These are phyloP conservation scores for Netelia melanura DNA, from an alignment of 2,888 invertebrate species.

Conservation along the genomic window DNA sequence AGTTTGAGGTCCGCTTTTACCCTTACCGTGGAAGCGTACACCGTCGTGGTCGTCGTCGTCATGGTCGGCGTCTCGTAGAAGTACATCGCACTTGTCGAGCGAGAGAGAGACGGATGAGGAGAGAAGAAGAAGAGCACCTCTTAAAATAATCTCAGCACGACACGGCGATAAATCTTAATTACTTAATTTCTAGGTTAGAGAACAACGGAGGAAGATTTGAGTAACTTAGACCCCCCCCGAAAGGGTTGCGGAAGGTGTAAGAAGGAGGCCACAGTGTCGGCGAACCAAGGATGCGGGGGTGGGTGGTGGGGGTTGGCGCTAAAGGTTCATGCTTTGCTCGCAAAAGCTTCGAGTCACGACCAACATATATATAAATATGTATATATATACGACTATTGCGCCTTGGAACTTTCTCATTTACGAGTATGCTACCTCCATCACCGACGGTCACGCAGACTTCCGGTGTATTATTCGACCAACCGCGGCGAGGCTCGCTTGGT, in stretches of 20 bases:
- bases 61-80: neutral
- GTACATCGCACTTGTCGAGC: slow-evolving; percentile 1
- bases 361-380: slow-evolving; percentile 1
- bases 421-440: slow-evolving; percentile 22
- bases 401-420: slow-evolving; percentile 43
- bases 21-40: slow-evolving; percentile 17
- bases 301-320: neutral
- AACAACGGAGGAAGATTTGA: slow-evolving; percentile 11
- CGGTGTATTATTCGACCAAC: slow-evolving; percentile 34
- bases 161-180: slow-evolving; percentile 76
- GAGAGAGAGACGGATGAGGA: slow-evolving; percentile 15
- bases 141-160: slow-evolving; percentile 68
- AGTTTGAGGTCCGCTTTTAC: slow-evolving; percentile 42
- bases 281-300: neutral
- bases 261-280: slow-evolving; percentile 40
- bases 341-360: slow-evolving; percentile 33
- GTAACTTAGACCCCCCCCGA: slow-evolving; percentile 9
- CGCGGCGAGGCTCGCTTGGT: slow-evolving; percentile 14
- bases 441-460: slow-evolving; percentile 41
- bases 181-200: slow-evolving; percentile 74
- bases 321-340: slow-evolving; percentile 45
- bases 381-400: neutral
- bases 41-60: slow-evolving; percentile 12
- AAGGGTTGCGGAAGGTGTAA: slow-evolving; percentile 39
- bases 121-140: slow-evolving; percentile 59